Evolutionary conservation across 2,888 invertebrate species (phyloP), one percentile per base, ranked within the genome.

Genomic region (Himalopsyche tibetana): DNA sequence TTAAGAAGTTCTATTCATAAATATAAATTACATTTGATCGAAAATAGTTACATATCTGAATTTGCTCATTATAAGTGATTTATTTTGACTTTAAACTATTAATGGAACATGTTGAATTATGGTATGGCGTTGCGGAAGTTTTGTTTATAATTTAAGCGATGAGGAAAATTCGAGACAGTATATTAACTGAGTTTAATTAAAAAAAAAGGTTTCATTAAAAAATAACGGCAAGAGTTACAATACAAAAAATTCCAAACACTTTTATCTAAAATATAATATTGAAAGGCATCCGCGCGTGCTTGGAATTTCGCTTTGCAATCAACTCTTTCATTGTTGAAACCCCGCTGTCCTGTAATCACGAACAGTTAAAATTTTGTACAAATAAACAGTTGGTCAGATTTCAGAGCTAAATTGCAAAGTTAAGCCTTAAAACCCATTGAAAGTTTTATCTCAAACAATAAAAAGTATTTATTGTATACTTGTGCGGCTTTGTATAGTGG

Each of bases 351-450:
- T 74, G 36, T 74, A 74, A 74, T 74, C 74, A 74, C 74, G 74
- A 28, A 15, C 74, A 74, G 74, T 74, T 74, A 74, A 74, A 74
- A 74, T 74, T 74, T 74, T 74, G 74, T 74, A 74, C 74, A 74
- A 74, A 74, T 74, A 74, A 74, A 74, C 74, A 74, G 28, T 74
- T 74, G 74, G 74, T 74, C 74, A 74, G 74, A 74, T 74, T 74
- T 74, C 12, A 74, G 38, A 74, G 74, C 74, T 74, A 74, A 74
- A 74, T 74, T 74, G 74, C 38, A 74, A 74, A 74, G 74, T 74
- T 74, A 74, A 74, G 74, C 74, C 12, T 74, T 74, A 74, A 74
- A 15, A 2, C 74, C 74, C 11, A 74, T 74, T 15, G 74, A 74
- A 74, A 74, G 74, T 74, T 74, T 74, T 74, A 74, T 38, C 36